Evolutionary conservation across 2,888 invertebrate genomes (phyloP).

Genomic region (Diplolepis rosae): DNA sequence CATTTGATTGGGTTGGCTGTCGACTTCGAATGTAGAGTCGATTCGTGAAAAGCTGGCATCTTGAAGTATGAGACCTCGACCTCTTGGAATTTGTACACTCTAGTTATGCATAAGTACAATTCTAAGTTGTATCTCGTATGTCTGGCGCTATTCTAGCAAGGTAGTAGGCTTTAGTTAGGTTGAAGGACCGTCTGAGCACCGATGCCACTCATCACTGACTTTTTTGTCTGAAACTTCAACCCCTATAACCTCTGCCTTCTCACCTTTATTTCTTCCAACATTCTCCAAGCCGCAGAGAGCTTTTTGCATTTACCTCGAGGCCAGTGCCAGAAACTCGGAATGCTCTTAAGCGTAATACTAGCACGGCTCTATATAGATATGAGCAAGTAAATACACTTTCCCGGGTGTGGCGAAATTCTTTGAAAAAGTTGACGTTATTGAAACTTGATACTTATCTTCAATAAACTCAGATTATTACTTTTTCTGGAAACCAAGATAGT

Average conservation of each 20-base stretch:
- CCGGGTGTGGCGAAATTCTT: conserved; percentile 8
- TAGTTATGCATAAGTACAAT: conserved; percentile 48
- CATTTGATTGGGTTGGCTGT: not conserved
- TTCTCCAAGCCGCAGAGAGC: conserved; percentile 38
- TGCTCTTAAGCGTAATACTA: conserved; percentile 1
- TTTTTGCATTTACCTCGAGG: conserved; percentile 10
- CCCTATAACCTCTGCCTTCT: conserved; percentile 37
- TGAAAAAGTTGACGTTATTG: conserved; percentile 15
- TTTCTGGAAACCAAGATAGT: not conserved
- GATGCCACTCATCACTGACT: conserved; percentile 61
- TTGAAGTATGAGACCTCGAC: conserved; percentile 26
- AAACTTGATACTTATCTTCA: conserved; percentile 8
- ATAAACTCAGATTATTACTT: conserved; percentile 10
- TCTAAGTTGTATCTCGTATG: conserved; percentile 40
- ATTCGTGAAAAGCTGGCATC: not conserved
- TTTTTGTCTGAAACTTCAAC: conserved; percentile 61
- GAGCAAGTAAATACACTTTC: conserved; percentile 12
- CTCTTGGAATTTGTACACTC: not conserved
- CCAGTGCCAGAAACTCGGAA: not conserved
- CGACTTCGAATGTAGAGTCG: not conserved
- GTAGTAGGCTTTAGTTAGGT: conserved; percentile 48
- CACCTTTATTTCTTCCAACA: conserved; percentile 33
- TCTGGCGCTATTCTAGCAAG: conserved; percentile 47
- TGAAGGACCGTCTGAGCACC: conserved; percentile 59
- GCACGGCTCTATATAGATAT: not conserved